These are phyloP conservation scores for Zoanthus sansibaricus DNA, from an alignment of 92 coral and sea anemone genomes.

Conservation along the genomic window DNA sequence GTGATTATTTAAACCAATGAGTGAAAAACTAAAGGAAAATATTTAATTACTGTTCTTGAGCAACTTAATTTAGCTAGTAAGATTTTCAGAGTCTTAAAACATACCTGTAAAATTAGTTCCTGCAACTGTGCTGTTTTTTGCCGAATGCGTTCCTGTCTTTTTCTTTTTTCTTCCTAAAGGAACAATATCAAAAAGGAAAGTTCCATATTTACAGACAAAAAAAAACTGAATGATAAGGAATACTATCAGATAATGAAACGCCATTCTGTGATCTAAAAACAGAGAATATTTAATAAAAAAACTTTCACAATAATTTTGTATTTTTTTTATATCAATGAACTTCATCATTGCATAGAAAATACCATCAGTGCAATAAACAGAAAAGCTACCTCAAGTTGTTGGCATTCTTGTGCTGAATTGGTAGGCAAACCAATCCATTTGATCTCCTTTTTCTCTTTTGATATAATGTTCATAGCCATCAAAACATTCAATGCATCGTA, in stretches of 20 bases:
- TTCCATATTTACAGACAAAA: background rate
- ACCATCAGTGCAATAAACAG: background rate
- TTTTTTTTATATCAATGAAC: too few species aligned
- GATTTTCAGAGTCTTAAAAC: background rate
- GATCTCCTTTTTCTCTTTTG: constrained; percentile 98
- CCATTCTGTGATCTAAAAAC: too few species aligned
- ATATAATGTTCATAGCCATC: constrained; percentile 99
- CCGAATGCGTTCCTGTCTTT: constrained; percentile 89
- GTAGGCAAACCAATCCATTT: constrained; percentile 99
- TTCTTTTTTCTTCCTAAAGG: constrained; percentile 87
- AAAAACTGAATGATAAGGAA: background rate
- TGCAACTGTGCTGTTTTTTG: constrained; percentile 99
- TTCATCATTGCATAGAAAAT: too few species aligned
- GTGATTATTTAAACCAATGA: too few species aligned
- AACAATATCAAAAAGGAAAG: background rate
- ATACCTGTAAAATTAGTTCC: constrained; percentile 97
- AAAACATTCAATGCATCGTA: constrained; percentile 98
- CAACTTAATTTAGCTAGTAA: too few species aligned
- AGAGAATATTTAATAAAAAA: too few species aligned
- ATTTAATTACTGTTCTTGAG: too few species aligned
- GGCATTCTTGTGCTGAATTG: constrained; percentile 99
- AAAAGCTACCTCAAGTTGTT: constrained; percentile 88
- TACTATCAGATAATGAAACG: too few species aligned
- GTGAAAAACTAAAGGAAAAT: too few species aligned
- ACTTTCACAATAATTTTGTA: too few species aligned